Evolutionary conservation across 2,888 invertebrate genomes (phyloP), one percentile per base, ranked within the genome.

Genomic region (Lepas anatifera): DNA sequence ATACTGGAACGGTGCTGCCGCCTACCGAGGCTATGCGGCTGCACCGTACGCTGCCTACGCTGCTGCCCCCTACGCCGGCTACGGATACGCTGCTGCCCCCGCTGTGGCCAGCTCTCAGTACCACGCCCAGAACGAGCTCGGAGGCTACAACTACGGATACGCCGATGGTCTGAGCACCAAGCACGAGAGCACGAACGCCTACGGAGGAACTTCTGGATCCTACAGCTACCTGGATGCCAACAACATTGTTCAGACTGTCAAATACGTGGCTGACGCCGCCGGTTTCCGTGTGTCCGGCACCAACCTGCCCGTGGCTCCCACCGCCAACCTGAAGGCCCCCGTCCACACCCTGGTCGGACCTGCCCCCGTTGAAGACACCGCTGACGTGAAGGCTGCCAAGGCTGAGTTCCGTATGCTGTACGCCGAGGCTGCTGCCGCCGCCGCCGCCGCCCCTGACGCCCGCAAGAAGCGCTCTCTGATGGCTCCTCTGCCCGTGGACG

Each of bases 221-320:
- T 73, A 72, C 72, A 73, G 73, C 69, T 73, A 71, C 67, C 67
- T 73, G 39, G 73, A 73, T 70, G 32, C 72, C 27, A 71, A 72
- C 41, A 86, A 86, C 29, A 74, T 84, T 74, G 75, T 85, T 7
- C 86, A 87, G 77, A 82, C 83, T 2, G 85, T 84, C 10, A 70
- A 73, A 58, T 73, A 73, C 58, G 70, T 73, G 13, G 72, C 73
- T 16, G 73, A 73, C 66, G 71, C 68, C 37, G 80, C 83, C 73
- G 86, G 86, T 35, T 87, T 86, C 79, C 84, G 85, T 64, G 83
- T 86, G 63, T 86, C 87, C 6, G 86, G 84, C 63, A 85, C 84
- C 37, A 86, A 86, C 76, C 77, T 85, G 64, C 86, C 87, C 68
- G 77, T 76, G 35, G 78, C 76, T 27, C 78, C 78, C 32, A 74